Evolutionary conservation across 2,888 invertebrate genomes (phyloP).

Genomic region (Hypsopygia costalis): DNA sequence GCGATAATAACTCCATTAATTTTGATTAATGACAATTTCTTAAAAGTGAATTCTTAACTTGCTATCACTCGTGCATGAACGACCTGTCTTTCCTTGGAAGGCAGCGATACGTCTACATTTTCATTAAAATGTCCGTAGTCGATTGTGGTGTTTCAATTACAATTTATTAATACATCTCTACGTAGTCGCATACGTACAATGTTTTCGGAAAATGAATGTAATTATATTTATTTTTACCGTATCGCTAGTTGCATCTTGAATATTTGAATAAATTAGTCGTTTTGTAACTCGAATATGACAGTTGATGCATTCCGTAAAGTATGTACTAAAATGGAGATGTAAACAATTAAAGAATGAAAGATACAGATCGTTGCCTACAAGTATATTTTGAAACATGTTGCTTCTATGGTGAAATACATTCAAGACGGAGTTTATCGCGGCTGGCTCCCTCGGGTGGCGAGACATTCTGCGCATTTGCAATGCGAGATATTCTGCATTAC

Average conservation of each 20-base stretch:
- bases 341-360: background rate
- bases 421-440: slow-evolving; percentile 57
- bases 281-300: too few species aligned
- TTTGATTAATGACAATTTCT: slow-evolving; percentile 79
- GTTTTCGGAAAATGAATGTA: too few species aligned
- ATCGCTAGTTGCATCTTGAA: too few species aligned
- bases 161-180: slow-evolving; percentile 21
- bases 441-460: slow-evolving; percentile 63
- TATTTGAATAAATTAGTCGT: too few species aligned
- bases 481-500: slow-evolving; percentile 78
- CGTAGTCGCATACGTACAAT: background rate
- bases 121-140: slow-evolving; percentile 56
- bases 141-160: slow-evolving; percentile 60
- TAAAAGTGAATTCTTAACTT: slow-evolving; percentile 71
- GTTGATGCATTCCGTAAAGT: background rate
- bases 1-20: slow-evolving; percentile 81
- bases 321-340: background rate
- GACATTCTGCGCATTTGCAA: slow-evolving; percentile 78
- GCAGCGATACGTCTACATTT: slow-evolving; percentile 55
- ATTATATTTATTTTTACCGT: too few species aligned
- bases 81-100: slow-evolving; percentile 51
- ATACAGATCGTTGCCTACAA: slow-evolving; percentile 6
- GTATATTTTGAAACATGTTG: slow-evolving; percentile 47
- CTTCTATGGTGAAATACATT: slow-evolving; percentile 55
- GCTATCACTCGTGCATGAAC: slow-evolving; percentile 35